Base-by-base conservation (phyloP, 1,140 invertebrate genomes). In the Drosophila ficusphila region DNA sequence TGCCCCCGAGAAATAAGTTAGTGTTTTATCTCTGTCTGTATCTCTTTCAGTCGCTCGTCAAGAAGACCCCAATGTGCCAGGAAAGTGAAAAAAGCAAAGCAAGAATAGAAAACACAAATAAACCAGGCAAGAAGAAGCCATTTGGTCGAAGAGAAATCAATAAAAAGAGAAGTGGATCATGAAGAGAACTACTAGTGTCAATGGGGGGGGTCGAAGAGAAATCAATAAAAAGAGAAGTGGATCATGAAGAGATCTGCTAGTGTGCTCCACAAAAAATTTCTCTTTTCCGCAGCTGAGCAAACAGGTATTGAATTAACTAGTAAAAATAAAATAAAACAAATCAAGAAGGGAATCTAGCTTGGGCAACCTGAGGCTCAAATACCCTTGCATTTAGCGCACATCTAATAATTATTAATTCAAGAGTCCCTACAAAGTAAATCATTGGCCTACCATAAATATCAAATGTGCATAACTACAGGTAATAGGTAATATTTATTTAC, bases 231-330 rank as follows among this genome's bases (percentile, higher is more conserved):
- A 25, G 27, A 16, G 27, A 53, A 27, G 21, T 44, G 19, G 19
- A 25, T 27, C 1, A 1, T 3, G 11, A 31, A 31, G 41, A 48
- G 52, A 31, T 5, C 7, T 27, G 5, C 6, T 27, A 11, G n/a
- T n/a, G n/a, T n/a, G 23, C 23, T 4, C n/a, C 3, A 7, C 11
- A 7, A 14, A 14, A 8, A 4, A n/a, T 23, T n/a, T 29, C 33
- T 58, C 54, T 61, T 33, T 16, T 12, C 14, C 0, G 36, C 60
- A 47, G 57, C 64, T 62, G 56, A 42, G 41, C 58, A 62, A 62
- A 62, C 54, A 27, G 27, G 29, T 21, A 42, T 21, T 12, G n/a
- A 34, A 48, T 36, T 21, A n/a, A n/a, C 29, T 21, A 53, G 34
- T 34, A 56, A 57, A 11, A 8, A 39, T 21, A 29, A 27, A 18